Conservation (phyloP, 2,888 invertebrate genomes). For the Adelphocoris suturalis region DNA sequence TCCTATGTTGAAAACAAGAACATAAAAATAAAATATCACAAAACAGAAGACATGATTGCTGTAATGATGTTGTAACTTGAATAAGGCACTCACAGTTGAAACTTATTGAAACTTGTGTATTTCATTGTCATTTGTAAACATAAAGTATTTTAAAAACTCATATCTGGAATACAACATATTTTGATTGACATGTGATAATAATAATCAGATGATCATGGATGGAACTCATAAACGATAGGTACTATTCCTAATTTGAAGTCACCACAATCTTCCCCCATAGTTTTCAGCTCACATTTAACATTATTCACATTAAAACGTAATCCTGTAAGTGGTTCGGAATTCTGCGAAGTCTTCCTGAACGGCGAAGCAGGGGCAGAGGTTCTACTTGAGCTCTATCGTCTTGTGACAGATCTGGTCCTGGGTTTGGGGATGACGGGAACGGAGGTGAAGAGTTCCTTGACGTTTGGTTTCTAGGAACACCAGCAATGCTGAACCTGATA, state of each 20-base stretch:
- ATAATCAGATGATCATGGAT: too few species aligned
- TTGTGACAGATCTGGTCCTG: neutral
- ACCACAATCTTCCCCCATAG: neutral
- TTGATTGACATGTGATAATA: too few species aligned
- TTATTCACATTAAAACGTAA: neutral
- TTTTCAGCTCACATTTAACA: neutral
- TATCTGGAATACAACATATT: too few species aligned
- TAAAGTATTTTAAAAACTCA: too few species aligned
- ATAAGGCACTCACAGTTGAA: too few species aligned
- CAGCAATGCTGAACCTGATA: neutral
- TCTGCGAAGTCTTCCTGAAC: neutral
- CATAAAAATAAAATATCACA: too few species aligned
- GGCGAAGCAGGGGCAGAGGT: neutral
- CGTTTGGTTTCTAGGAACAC: neutral
- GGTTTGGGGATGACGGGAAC: neutral
- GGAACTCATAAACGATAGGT: neutral
- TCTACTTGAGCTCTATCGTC: neutral
- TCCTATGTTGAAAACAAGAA: too few species aligned
- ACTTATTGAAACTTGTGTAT: too few species aligned
- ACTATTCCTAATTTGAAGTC: neutral
- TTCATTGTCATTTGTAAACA: too few species aligned
- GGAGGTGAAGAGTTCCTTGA: neutral
- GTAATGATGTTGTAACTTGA: too few species aligned
- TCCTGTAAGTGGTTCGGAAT: neutral
- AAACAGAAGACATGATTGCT: too few species aligned